Evolutionary conservation across 2,113 vertebrate genomes (phyloP).

Genomic region (Euleptes europaea): DNA sequence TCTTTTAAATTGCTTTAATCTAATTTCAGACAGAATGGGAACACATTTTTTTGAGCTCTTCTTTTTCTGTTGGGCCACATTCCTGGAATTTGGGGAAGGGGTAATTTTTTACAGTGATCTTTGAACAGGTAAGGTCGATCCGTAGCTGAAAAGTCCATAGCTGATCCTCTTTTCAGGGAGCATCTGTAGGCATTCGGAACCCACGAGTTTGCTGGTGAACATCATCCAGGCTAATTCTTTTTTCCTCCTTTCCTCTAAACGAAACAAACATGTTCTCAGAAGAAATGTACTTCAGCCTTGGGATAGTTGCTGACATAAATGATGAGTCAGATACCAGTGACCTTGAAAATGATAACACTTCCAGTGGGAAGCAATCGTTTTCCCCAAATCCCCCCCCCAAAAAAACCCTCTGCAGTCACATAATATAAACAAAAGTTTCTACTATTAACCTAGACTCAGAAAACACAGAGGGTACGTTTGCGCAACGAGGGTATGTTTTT

Average conservation of each 20-base stretch:
- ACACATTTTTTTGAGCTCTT: neutral
- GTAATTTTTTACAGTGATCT: neutral
- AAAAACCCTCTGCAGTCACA: neutral
- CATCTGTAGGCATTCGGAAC: too few relatives aligned
- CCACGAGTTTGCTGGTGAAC: too few relatives aligned
- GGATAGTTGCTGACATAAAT: neutral
- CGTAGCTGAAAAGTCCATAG: too few relatives aligned
- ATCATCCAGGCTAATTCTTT: too few relatives aligned
- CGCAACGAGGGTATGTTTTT: neutral
- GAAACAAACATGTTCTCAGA: neutral
- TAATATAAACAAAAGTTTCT: neutral
- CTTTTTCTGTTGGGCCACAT: neutral
- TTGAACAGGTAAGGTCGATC: neutral
- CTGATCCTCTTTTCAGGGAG: too few relatives aligned
- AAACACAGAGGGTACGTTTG: neutral
- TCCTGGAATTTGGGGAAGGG: neutral
- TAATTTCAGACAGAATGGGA: neutral
- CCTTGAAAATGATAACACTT: neutral
- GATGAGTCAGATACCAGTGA: neutral
- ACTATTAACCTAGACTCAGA: neutral
- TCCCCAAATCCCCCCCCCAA: neutral
- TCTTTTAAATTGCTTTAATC: neutral
- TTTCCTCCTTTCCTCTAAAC: neutral
- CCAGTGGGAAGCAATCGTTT: neutral
- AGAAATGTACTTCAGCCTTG: neutral